Evolutionary conservation across 2,888 invertebrate species (phyloP).

Genomic region (Stenodera caucasica): DNA sequence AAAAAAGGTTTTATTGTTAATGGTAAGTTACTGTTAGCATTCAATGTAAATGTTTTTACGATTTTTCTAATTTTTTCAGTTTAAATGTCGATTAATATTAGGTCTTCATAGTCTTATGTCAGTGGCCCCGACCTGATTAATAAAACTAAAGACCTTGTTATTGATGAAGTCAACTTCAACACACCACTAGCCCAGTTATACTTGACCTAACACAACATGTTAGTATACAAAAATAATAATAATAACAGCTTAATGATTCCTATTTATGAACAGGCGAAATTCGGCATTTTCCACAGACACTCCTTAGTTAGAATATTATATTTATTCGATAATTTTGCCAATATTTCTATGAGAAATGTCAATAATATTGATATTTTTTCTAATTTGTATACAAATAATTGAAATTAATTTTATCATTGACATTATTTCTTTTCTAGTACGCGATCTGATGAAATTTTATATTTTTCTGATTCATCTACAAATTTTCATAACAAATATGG

Average conservation of each 20-base stretch:
- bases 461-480: not conserved
- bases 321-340: too few species aligned
- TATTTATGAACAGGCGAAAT: too few species aligned
- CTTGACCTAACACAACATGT: constrained; percentile 38
- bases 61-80: not conserved
- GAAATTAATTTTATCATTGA: not conserved
- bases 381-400: too few species aligned
- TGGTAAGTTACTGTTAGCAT: not conserved
- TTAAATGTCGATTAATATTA: not conserved
- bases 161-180: constrained; percentile 30
- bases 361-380: too few species aligned
- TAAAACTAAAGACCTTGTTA: constrained; percentile 34
- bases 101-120: constrained; percentile 19
- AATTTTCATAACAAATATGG: not conserved
- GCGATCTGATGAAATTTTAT: not conserved
- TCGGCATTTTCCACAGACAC: not conserved
- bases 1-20: not conserved
- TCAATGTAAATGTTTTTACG: not conserved
- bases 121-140: constrained; percentile 36
- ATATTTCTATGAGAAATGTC: too few species aligned
- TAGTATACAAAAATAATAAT: not conserved
- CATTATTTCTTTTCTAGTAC: not conserved
- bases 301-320: too few species aligned
- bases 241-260: not conserved
- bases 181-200: constrained; percentile 37